Percentiles rank a stretch among this genome's conserved stretches.
These are phyloP conservation scores for Menidia beryllina DNA, from an alignment of 2,113 vertebrate genomes.

Conservation along the genomic window DNA sequence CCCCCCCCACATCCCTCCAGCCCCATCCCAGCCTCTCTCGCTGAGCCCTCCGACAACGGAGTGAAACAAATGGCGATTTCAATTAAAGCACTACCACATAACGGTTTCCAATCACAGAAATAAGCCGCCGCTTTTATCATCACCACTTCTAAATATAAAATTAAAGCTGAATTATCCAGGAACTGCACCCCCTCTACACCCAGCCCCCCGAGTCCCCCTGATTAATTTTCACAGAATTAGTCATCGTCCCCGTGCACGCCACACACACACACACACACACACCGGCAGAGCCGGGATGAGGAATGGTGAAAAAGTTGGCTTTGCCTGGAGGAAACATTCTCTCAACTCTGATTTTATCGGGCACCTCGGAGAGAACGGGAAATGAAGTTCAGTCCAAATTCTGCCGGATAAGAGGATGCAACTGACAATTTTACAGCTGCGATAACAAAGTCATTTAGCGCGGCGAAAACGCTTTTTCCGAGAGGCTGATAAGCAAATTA, in stretches of 20 bases:
- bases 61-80: conserved; percentile 63
- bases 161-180: conserved; percentile 64
- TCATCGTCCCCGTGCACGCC: conserved; percentile 46
- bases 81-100: conserved; percentile 56
- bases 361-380: conserved; percentile 25
- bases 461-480: conserved; percentile 12
- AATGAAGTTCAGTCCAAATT: conserved; percentile 59
- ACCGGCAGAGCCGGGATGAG: conserved; percentile 45
- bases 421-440: conserved; percentile 43
- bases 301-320: conserved; percentile 49
- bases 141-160: conserved; percentile 55
- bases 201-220: conserved; percentile 19
- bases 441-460: conserved; percentile 34
- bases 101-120: conserved; percentile 51
- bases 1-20: conserved; percentile 21
- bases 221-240: conserved; percentile 74
- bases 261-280: too few relatives aligned
- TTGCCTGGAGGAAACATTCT: conserved; percentile 61
- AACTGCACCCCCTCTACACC: conserved; percentile 29
- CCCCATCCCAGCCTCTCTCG: conserved; percentile 24
- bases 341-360: conserved; percentile 66
- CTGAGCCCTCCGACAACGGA: conserved; percentile 54
- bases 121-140: conserved; percentile 59
- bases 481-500: conserved; percentile 40
- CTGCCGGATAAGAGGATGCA: conserved; percentile 51